phyloP scores from a whole-genome alignment of 2,113 vertebrate genomes.

The Plectropomus leopardus region DNA sequence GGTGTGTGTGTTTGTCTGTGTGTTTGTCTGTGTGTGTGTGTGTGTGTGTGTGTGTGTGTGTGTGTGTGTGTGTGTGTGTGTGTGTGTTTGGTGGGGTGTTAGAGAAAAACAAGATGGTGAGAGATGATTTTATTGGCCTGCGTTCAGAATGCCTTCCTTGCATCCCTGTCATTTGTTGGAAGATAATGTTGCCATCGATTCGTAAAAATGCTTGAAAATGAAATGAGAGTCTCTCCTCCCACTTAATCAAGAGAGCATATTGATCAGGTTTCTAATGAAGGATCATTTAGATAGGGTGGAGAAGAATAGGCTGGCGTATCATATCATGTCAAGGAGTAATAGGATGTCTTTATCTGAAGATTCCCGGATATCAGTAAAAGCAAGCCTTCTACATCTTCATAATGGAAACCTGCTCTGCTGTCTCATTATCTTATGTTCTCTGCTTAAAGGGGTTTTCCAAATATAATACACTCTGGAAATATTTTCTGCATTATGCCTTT shows the following conservation, averaged over 20 bases:
- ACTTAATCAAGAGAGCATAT: constrained; percentile 93
- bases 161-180: constrained; percentile 91
- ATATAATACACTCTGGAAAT: constrained; percentile 10
- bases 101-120: constrained; percentile 56
- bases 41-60: constrained; percentile 79
- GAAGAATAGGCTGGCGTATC: constrained; percentile 77
- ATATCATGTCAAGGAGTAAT: constrained; percentile 81
- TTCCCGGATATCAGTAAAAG: constrained; percentile 79
- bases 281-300: constrained; percentile 83
- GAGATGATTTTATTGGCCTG: constrained; percentile 81
- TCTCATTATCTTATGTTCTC: constrained; percentile 58
- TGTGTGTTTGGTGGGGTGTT: constrained; percentile 68
- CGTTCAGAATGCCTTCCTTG: constrained; percentile 91
- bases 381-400: constrained; percentile 58
- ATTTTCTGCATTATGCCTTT: not conserved
- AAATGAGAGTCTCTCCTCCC: constrained; percentile 91
- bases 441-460: constrained; percentile 47
- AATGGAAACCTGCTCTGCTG: constrained; percentile 57
- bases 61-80: constrained; percentile 60
- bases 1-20: constrained; percentile 83
- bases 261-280: constrained; percentile 87
- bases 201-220: constrained; percentile 94
- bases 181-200: constrained; percentile 98
- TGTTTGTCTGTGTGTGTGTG: constrained; percentile 79
- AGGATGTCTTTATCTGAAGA: constrained; percentile 83